Percentiles rank a stretch among this genome's conserved stretches.
phyloP scores from a whole-genome alignment of 2,113 vertebrate species.

The Solea solea region DNA sequence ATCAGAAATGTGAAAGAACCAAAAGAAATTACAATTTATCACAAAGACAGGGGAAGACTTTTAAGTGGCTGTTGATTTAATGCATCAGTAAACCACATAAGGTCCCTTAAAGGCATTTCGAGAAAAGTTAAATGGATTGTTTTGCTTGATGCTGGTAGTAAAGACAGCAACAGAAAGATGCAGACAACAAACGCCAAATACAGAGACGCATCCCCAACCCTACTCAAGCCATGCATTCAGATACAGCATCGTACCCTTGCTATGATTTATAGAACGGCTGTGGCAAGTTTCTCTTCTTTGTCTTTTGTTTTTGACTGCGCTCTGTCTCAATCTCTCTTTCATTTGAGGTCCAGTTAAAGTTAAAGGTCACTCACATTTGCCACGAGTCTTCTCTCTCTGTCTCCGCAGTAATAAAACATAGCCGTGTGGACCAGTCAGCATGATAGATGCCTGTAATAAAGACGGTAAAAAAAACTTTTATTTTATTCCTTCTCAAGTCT shows the following conservation, averaged over 20 bases:
- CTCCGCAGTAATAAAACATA: conserved; percentile 11
- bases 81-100: neutral
- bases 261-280: neutral
- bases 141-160: conserved; percentile 12
- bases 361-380: conserved; percentile 28
- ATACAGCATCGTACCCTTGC: neutral
- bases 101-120: neutral
- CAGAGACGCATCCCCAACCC: neutral
- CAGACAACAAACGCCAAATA: conserved; percentile 6
- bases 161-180: too few species aligned
- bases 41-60: neutral
- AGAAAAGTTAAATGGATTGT: conserved; percentile 3
- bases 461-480: conserved; percentile 7
- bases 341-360: neutral
- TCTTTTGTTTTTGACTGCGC: neutral
- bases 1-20: neutral
- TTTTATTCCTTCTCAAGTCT: conserved; percentile 1
- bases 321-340: neutral
- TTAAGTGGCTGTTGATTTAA: neutral
- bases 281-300: neutral
- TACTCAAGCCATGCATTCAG: neutral
- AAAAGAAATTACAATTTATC: too few species aligned
- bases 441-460: conserved; percentile 11
- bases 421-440: neutral
- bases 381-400: conserved; percentile 5